phyloP scores from a whole-genome alignment of 2,797 vertebrate genomes.

The Karalla daura region DNA sequence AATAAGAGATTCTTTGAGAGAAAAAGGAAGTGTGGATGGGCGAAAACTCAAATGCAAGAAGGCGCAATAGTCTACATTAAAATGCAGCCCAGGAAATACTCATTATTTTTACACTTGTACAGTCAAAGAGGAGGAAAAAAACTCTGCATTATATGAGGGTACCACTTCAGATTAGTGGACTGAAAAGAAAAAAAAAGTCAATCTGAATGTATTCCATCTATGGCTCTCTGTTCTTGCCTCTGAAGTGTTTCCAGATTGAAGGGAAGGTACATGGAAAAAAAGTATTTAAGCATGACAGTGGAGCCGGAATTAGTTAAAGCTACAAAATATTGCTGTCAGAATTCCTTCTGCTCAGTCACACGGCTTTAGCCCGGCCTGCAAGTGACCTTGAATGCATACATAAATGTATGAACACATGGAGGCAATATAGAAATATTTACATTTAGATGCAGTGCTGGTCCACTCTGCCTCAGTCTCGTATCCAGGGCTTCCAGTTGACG shows the following conservation, averaged over 20 bases:
- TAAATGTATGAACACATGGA: constrained; percentile 76
- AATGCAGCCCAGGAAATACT: constrained; percentile 63
- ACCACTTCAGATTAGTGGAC: constrained; percentile 60
- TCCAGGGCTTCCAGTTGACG: constrained; percentile 32
- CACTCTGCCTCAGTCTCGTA: constrained; percentile 27
- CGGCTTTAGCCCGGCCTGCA: constrained; percentile 38
- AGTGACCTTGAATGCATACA: constrained; percentile 75
- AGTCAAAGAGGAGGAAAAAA: constrained; percentile 48
- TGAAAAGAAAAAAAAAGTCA: constrained; percentile 51
- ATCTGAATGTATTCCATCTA: constrained; percentile 64
- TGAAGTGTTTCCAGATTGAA: constrained; percentile 69
- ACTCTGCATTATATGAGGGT: constrained; percentile 43
- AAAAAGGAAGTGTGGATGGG: constrained; percentile 27
- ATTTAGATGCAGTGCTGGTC: constrained; percentile 64
- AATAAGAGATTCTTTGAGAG: constrained; percentile 28
- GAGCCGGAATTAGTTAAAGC: constrained; percentile 74
- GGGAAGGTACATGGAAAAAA: constrained; percentile 69
- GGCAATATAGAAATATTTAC: constrained; percentile 68
- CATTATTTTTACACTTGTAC: constrained; percentile 70
- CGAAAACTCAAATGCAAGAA: constrained; percentile 23
- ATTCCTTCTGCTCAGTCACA: constrained; percentile 66
- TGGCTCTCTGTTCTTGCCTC: constrained; percentile 57
- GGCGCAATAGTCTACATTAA: constrained; percentile 45
- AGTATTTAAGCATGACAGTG: constrained; percentile 77
- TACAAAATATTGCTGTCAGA: constrained; percentile 71